Conservation (phyloP, 2,797 vertebrate genomes). For the Semaprochilodus insignis region DNA sequence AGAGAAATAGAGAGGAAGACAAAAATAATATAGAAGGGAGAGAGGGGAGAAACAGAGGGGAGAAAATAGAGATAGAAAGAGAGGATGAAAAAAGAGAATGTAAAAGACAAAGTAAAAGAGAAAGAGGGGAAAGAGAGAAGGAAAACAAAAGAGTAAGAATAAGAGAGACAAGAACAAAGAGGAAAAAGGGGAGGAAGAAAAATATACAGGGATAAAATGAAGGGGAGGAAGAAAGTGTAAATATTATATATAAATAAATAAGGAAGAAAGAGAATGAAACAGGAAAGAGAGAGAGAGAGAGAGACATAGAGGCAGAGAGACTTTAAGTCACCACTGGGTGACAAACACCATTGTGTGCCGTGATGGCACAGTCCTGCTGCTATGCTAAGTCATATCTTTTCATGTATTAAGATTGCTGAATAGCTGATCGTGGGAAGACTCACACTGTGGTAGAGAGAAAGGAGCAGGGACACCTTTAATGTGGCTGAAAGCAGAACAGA, state of each 20-base stretch:
- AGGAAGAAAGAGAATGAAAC: too few species aligned
- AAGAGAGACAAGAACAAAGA: not conserved
- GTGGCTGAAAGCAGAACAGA: constrained; percentile 44
- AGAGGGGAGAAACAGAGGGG: not conserved
- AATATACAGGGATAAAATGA: not conserved
- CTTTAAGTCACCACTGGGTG: constrained; percentile 54
- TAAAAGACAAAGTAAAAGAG: not conserved
- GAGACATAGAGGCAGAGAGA: not conserved
- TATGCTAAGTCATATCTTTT: constrained; percentile 53
- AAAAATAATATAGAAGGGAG: too few species aligned
- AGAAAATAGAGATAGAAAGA: not conserved
- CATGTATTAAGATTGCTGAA: constrained; percentile 47
- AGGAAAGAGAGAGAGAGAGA: not conserved
- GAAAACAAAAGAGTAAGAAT: not conserved
- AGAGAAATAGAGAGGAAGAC: not conserved
- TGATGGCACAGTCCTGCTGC: constrained; percentile 48
- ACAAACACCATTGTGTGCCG: constrained; percentile 55
- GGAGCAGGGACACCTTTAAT: constrained; percentile 38
- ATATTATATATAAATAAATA: too few species aligned
- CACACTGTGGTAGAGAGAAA: constrained; percentile 34
- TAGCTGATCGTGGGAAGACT: constrained; percentile 56
- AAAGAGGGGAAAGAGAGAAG: not conserved
- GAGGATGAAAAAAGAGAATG: not conserved
- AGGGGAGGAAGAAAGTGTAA: too few species aligned
- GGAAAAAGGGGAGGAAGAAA: constrained; percentile 1